Conservation (phyloP, 2,113 vertebrate species). For the Chionis minor region DNA sequence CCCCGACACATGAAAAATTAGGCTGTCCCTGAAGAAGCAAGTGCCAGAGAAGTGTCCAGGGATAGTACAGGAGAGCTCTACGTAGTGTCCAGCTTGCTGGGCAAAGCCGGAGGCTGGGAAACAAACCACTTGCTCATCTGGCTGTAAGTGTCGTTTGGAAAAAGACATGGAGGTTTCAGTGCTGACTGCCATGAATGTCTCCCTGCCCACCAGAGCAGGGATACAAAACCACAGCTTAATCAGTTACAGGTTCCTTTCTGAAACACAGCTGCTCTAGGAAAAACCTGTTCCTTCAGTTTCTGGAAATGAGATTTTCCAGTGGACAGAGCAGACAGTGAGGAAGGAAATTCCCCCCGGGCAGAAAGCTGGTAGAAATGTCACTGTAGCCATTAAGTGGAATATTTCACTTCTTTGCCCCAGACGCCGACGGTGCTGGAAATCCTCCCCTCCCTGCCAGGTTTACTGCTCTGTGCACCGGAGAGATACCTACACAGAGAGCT, state of each 20-base stretch:
- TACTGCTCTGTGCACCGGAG: neutral
- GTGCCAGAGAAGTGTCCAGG: neutral
- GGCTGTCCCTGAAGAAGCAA: neutral
- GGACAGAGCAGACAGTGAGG: neutral
- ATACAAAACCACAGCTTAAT: neutral
- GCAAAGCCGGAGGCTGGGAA: neutral
- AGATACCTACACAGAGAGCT: neutral
- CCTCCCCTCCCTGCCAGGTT: neutral
- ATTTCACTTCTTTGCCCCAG: neutral
- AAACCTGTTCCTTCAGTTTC: neutral
- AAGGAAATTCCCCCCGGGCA: neutral
- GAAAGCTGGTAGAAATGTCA: neutral
- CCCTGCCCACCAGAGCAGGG: neutral
- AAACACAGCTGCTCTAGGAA: neutral
- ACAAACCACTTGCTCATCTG: neutral
- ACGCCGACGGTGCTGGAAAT: neutral
- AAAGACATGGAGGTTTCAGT: neutral
- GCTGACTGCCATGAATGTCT: neutral
- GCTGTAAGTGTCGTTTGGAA: neutral
- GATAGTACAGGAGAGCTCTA: neutral
- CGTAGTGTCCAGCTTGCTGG: rapidly evolving
- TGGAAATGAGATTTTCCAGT: neutral
- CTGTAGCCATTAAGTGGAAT: neutral
- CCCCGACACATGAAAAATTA: neutral
- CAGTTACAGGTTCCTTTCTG: neutral